Conservation (phyloP, 1,140 invertebrate genomes). For the Rhyzopertha dominica region DNA sequence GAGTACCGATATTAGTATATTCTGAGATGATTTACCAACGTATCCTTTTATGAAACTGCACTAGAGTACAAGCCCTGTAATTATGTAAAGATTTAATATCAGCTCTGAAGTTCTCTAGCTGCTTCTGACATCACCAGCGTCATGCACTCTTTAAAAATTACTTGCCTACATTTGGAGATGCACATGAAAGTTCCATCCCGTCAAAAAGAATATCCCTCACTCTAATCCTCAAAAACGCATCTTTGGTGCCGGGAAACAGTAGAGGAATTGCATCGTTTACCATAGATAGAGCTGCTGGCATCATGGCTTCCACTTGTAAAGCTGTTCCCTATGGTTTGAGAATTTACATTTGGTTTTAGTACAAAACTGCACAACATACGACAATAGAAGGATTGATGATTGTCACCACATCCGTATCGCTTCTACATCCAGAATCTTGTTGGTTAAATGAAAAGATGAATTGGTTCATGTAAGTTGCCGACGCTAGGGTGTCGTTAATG, state of each 20-base stretch:
- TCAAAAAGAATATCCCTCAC: slow-evolving; percentile 53
- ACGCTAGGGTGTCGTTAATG: slow-evolving; percentile 17
- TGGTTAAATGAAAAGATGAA: slow-evolving; percentile 21
- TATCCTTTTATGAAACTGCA: too few species aligned
- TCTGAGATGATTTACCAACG: too few species aligned
- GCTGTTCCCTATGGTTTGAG: slow-evolving; percentile 44
- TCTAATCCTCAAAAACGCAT: slow-evolving; percentile 49
- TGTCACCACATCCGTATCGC: slow-evolving; percentile 18
- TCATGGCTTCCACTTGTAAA: slow-evolving; percentile 42
- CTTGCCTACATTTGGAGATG: slow-evolving; percentile 47
- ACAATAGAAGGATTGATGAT: slow-evolving; percentile 24
- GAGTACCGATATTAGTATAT: too few species aligned
- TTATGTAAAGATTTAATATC: too few species aligned
- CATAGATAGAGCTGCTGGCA: slow-evolving; percentile 40
- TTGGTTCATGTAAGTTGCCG: slow-evolving; percentile 20
- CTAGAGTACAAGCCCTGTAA: too few species aligned
- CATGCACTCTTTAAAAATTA: too few species aligned
- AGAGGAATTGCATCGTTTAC: slow-evolving; percentile 45
- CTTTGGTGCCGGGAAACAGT: slow-evolving; percentile 49
- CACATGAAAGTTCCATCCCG: slow-evolving; percentile 52
- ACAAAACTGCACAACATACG: slow-evolving; percentile 12
- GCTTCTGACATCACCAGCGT: too few species aligned
- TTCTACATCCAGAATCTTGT: slow-evolving; percentile 13
- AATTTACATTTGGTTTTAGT: slow-evolving; percentile 1
- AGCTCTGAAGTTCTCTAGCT: too few species aligned